Evolutionary conservation across 2,113 vertebrate species (phyloP).

Genomic region (Zosterops lateralis): DNA sequence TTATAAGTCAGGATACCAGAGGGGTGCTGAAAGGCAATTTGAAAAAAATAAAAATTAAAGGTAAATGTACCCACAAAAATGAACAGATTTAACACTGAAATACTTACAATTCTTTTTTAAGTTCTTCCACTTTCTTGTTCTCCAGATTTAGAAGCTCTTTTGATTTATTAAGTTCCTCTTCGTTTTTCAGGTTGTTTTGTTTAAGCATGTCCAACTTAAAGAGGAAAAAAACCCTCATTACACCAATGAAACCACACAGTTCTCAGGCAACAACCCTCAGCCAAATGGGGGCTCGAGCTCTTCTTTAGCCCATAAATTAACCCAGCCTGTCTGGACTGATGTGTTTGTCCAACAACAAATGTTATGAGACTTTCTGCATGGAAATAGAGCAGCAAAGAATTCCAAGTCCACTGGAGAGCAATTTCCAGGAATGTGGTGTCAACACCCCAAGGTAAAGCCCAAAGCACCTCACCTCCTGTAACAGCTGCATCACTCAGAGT

Average conservation of each 20-base stretch:
- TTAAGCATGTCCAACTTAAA: conserved; percentile 82
- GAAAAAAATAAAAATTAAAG: neutral
- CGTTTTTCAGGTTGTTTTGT: conserved; percentile 81
- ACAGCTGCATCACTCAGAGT: neutral
- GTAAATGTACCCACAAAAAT: neutral
- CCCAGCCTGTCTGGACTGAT: neutral
- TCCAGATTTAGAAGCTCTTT: conserved; percentile 83
- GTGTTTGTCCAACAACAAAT: neutral
- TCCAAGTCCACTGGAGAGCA: neutral
- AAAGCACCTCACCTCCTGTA: neutral
- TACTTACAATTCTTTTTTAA: conserved; percentile 89
- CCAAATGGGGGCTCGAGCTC: neutral
- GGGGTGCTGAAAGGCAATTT: neutral
- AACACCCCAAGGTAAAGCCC: neutral
- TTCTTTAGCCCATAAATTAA: neutral
- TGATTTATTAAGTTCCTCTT: conserved; percentile 82
- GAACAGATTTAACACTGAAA: neutral
- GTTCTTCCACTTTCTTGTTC: conserved; percentile 80
- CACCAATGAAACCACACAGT: neutral
- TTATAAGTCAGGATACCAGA: neutral
- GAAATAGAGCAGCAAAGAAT: neutral
- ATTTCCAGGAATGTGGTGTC: neutral
- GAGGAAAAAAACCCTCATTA: conserved; percentile 20
- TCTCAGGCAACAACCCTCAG: neutral
- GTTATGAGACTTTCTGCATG: neutral